These are phyloP conservation scores for Chaenogobius annularis DNA, from an alignment of 2,113 vertebrate species.

Conservation along the genomic window DNA sequence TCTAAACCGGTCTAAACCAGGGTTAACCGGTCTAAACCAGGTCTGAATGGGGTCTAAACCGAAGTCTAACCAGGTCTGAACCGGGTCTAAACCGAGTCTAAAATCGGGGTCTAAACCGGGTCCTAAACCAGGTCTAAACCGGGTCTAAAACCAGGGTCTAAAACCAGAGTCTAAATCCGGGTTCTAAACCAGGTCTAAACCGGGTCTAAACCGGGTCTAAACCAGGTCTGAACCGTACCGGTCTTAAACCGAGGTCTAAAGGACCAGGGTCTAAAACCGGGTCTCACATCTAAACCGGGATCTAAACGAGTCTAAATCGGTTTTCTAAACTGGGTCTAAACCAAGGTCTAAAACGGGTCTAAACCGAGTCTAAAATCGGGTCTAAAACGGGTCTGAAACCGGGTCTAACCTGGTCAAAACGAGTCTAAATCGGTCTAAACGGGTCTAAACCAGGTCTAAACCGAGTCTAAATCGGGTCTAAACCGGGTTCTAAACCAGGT, in stretches of 20 bases:
- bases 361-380: neutral
- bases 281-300: neutral
- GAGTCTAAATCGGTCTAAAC: too few relatives aligned
- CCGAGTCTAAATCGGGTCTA: neutral
- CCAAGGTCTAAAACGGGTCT: neutral
- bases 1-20: neutral
- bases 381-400: too few relatives aligned
- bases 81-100: neutral
- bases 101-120: neutral
- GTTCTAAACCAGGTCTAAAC: neutral
- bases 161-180: too few relatives aligned
- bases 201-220: neutral
- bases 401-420: too few relatives aligned
- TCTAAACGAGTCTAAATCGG: neutral
- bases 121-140: too few relatives aligned
- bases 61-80: neutral
- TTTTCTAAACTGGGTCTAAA: neutral
- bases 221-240: neutral
- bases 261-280: too few relatives aligned
- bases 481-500: neutral
- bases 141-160: too few relatives aligned
- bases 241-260: too few relatives aligned
- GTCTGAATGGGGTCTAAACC: neutral
- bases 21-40: too few relatives aligned
- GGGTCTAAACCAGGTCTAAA: neutral